A percentile compares a stretch with the other conserved stretches of the same genome.
Evolutionary conservation across 2,888 invertebrate species (phyloP).

Genomic region (Scelioninae gen. 2): DNA sequence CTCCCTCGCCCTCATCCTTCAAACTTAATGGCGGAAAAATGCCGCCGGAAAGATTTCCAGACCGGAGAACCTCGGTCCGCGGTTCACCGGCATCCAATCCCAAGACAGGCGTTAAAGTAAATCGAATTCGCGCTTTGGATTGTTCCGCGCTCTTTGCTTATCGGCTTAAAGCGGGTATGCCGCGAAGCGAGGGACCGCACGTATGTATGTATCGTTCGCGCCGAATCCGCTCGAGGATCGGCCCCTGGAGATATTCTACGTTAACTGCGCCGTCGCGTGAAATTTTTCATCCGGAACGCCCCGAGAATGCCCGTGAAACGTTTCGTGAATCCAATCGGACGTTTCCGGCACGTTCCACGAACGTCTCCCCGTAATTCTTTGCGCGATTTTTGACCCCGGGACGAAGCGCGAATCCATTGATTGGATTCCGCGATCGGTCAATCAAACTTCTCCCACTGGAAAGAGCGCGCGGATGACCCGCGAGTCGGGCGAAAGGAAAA

Average conservation of each 20-base stretch:
- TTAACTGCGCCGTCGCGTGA: constrained; percentile 47
- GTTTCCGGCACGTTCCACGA: too few species aligned
- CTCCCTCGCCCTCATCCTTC: too few species aligned
- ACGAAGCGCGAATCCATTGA: too few species aligned
- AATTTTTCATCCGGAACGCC: constrained; percentile 42
- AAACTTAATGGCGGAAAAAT: constrained; percentile 43
- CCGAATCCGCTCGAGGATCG: constrained; percentile 23
- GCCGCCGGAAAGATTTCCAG: constrained; percentile 32
- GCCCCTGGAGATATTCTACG: constrained; percentile 43
- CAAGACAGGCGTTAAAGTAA: constrained; percentile 24
- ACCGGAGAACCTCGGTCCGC: constrained; percentile 18
- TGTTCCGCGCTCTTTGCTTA: constrained; percentile 28
- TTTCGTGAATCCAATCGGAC: constrained; percentile 39
- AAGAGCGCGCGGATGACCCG: neutral
- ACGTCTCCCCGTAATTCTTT: too few species aligned
- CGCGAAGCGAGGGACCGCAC: constrained; percentile 36
- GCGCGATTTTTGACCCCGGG: too few species aligned
- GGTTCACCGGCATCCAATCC: constrained; percentile 18
- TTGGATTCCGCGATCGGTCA: too few species aligned
- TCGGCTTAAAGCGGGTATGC: constrained; percentile 48
- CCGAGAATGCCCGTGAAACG: constrained; percentile 40
- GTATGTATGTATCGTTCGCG: constrained; percentile 22
- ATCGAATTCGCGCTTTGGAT: constrained; percentile 26
- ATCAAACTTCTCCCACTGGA: too few species aligned
- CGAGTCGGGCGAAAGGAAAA: too few species aligned